Evolutionary conservation across 2,888 invertebrate genomes (phyloP), one percentile per base, ranked within the genome.

Genomic region (Synanthedon formicaeformis): DNA sequence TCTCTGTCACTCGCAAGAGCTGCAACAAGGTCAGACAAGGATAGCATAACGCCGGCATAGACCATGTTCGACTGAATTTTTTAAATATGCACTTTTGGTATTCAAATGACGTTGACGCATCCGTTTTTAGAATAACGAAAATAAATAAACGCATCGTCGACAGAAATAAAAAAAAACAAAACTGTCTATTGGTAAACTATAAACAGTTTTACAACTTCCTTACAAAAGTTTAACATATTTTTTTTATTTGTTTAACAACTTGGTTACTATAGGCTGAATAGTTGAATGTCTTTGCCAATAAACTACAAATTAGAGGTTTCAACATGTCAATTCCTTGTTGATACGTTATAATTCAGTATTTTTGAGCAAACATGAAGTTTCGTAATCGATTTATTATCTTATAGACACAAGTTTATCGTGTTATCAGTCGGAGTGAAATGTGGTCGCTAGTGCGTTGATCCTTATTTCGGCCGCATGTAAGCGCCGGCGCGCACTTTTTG

Each of bases 101-200:
- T 85, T 85, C 78, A 81, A 83, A 83, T 81, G 76, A 78, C 78
- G 83, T 70, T 69, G 75, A 76, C 74, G 79, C 80, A 84, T 86
- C 86, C 85, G 86, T 83, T 84, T 83, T 80, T 81, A 78, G 81
- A 78, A 79, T 70, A 78, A 70, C 68, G 65, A 78, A 80, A 80
- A 78, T 78, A 81, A 81, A 81, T 76, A 81, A 80, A 77, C 69
- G 60, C 55, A 60, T 57, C 34, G 34, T 34, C 62, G 60, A 64
- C 63, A 10, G 14, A 45, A 45, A 27, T 48, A 40, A 48, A 52
- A 48, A 52, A 50, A 48, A 56, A 61, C 61, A 59, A 63, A 61
- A 67, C 68, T 65, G 68, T 66, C 66, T 75, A 80, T 82, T 75
- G 77, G 75, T 76, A 73, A 77, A 74, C 71, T 67, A 75, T 77